phyloP scores from a whole-genome alignment of 2,888 invertebrate species.

The Ophraella communa region DNA sequence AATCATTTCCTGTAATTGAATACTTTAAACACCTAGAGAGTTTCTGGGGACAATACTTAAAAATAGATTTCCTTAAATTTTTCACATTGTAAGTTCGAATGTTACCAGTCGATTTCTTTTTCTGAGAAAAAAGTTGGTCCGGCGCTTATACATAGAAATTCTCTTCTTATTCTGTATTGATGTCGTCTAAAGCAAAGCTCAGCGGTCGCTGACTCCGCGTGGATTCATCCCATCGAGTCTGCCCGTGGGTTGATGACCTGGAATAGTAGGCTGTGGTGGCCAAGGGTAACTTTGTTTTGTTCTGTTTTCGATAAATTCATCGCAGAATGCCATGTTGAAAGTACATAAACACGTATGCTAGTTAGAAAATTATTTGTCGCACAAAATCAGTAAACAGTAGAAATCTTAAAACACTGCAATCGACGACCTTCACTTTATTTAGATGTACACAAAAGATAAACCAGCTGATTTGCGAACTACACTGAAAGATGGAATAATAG shows the following conservation, averaged over 20 bases:
- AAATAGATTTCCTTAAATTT: background rate
- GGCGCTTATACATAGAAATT: slow-evolving; percentile 17
- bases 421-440: slow-evolving; percentile 4
- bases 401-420: background rate
- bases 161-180: slow-evolving; percentile 4
- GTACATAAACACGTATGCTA: background rate
- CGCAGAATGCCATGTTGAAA: slow-evolving; percentile 1
- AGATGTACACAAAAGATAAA: background rate
- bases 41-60: too few species aligned
- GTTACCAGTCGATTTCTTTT: background rate
- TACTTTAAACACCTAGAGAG: too few species aligned
- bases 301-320: slow-evolving; percentile 34
- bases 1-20: too few species aligned
- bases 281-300: slow-evolving; percentile 55
- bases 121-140: slow-evolving; percentile 6
- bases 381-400: too few species aligned
- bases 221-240: slow-evolving; percentile 48
- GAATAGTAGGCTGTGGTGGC: slow-evolving; percentile 48
- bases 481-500: background rate
- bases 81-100: background rate
- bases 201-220: slow-evolving; percentile 48
- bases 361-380: background rate
- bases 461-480: background rate
- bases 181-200: slow-evolving; percentile 8
- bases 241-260: slow-evolving; percentile 53